Percentiles rank a stretch among this genome's conserved stretches.
Conservation (phyloP, 53 echinoderm and acorn worm species). For the Paracentrotus lividus region DNA sequence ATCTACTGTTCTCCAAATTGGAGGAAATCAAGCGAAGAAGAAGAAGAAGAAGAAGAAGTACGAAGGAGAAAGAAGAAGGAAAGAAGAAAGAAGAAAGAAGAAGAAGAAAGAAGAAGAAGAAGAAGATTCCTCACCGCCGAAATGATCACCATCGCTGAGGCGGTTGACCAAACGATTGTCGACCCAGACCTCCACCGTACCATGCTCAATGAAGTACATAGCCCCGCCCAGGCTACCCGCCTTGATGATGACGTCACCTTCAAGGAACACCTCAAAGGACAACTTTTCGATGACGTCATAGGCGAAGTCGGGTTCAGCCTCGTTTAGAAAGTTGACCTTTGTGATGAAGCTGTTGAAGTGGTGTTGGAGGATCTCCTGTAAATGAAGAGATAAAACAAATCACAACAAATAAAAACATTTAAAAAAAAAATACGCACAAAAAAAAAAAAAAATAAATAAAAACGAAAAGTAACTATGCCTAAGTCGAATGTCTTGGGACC, state of each 20-base stretch:
- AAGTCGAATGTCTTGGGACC: no score
- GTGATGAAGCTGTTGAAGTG: slow-evolving; percentile 82
- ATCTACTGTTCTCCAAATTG: no score
- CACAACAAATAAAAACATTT: no score
- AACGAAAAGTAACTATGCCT: no score
- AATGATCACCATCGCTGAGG: slow-evolving; percentile 93
- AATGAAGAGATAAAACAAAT: no score
- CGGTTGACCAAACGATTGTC: slow-evolving; percentile 78
- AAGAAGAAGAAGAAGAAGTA: no score
- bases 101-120: background rate
- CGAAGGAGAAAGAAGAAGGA: no score
- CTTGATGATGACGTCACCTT: slow-evolving; percentile 91
- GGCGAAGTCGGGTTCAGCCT: slow-evolving; percentile 86
- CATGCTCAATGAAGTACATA: slow-evolving; percentile 99
- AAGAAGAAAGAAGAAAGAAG: background rate
- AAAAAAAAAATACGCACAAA: no score
- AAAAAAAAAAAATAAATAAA: no score
- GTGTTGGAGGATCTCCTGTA: slow-evolving; percentile 89
- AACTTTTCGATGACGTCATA: slow-evolving; percentile 93
- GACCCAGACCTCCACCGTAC: slow-evolving; percentile 85
- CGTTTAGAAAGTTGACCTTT: slow-evolving; percentile 94
- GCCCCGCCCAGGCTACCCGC: slow-evolving; percentile 87
- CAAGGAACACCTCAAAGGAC: slow-evolving; percentile 90
- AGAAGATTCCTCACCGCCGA: slow-evolving; percentile 81
- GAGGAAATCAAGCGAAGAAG: no score